Base-by-base conservation (phyloP, 92 coral and sea anemone genomes). In the Muricea muricata region DNA sequence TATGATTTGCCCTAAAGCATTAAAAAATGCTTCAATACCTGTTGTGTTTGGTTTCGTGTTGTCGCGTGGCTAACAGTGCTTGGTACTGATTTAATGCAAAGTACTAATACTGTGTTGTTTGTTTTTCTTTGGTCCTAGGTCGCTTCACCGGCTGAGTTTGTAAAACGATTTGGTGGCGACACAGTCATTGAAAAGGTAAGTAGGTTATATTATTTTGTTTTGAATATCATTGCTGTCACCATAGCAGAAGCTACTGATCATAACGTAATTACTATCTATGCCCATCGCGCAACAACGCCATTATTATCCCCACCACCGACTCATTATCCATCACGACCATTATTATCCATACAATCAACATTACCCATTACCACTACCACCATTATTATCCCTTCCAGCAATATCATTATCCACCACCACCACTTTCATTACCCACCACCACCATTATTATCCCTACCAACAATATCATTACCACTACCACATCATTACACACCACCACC, bases 71-170 rank as follows among this genome's bases (percentile, higher is more conserved):
- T 9, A 52, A 20, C 60, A 1, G 60, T 52, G 60, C 60, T 20
- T 52, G 60, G 60, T 52, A 52, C 60, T 17, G 3, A 52, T 52
- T 18, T 8, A 8, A 11, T 2, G 7, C 2, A 1, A 20, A 2
- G 18, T 52, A 9, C 6, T 0, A 63, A 26, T 4, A 25, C 11
- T 26, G 0, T 46, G 18, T 7, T 0, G 6, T 9, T 25, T 42
- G 0, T 18, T 23, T 30, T 60, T 12, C 45, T 25, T 42, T 2
- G 52, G 20, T 10, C 33, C 24, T 30, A 96, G 99, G 95, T 96
- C 84, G 99, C 97, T 34, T 92, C 97, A 18, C 98, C 99, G 21
- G 95, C 97, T 25, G 99, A 96, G 55, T 96, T 96, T 90, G 98
- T 96, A 15, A 90, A 91, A 56, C 81, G 92, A 35, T 97, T 92